Evolutionary conservation across 1,140 invertebrate genomes (phyloP).

Genomic region (Caenorhabditis remanei): DNA sequence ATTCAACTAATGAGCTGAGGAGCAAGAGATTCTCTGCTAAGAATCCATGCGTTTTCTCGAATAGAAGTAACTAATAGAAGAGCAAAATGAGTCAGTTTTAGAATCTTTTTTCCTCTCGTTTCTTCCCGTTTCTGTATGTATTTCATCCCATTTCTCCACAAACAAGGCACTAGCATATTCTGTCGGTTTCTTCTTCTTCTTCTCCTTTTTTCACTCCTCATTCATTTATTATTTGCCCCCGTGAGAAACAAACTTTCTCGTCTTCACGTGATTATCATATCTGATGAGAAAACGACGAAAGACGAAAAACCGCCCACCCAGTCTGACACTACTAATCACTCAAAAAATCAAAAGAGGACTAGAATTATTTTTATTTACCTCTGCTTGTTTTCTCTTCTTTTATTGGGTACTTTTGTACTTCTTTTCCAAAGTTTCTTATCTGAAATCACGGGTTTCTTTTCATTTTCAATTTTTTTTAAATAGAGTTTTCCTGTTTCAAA

Average conservation of each 20-base stretch:
- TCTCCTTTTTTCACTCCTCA: background rate
- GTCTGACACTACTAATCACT: background rate
- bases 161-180: conserved; percentile 45
- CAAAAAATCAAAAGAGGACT: conserved; percentile 30
- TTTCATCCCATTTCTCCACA: background rate
- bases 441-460: background rate
- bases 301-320: conserved; percentile 23
- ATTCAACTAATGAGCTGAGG: conserved; percentile 23
- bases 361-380: background rate
- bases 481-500: background rate
- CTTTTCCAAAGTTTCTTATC: background rate
- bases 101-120: background rate
- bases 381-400: background rate
- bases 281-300: background rate
- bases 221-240: conserved; percentile 54
- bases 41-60: background rate
- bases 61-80: background rate
- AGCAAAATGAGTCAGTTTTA: conserved; percentile 36
- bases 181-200: background rate
- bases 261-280: conserved; percentile 53
- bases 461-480: background rate
- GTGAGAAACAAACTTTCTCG: conserved; percentile 35
- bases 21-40: background rate
- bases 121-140: conserved; percentile 16
- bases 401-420: background rate